Percentiles rank a stretch among this genome's conserved stretches.
phyloP scores from a whole-genome alignment of 1,140 invertebrate species.

The Papilio dardanus region DNA sequence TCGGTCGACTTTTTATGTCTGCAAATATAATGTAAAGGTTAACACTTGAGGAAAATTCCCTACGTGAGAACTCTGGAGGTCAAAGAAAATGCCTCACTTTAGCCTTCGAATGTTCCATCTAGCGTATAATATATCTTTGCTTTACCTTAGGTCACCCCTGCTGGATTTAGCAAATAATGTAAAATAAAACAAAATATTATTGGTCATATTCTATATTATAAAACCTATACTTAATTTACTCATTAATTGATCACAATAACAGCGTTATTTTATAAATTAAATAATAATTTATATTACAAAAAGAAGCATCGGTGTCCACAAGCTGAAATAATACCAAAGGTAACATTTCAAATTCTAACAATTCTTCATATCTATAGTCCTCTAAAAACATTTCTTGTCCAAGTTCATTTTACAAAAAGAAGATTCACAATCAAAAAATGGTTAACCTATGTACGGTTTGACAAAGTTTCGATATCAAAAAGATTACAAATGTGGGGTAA shows the following conservation, averaged over 20 bases:
- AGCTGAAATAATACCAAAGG: conserved; percentile 45
- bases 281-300: conserved; percentile 15
- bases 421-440: not conserved
- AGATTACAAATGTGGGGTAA: conserved; percentile 8
- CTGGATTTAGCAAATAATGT: not conserved
- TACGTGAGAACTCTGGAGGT: too few relatives aligned
- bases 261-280: not conserved
- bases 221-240: conserved; percentile 26
- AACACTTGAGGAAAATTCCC: too few relatives aligned
- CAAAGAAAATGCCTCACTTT: too few relatives aligned
- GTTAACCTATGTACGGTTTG: conserved; percentile 13
- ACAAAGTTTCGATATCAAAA: conserved; percentile 18
- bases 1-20: too few relatives aligned
- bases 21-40: too few relatives aligned
- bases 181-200: conserved; percentile 1
- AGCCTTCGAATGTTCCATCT: too few relatives aligned
- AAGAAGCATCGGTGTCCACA: conserved; percentile 46
- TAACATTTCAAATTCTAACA: conserved; percentile 6
- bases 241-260: conserved; percentile 21
- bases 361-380: not conserved
- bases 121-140: too few relatives aligned
- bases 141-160: too few relatives aligned
- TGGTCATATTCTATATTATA: conserved; percentile 26
- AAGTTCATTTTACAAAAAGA: not conserved
- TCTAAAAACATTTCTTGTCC: not conserved